phyloP scores from a whole-genome alignment of 2,113 vertebrate genomes.

The Pterophyllum scalare region DNA sequence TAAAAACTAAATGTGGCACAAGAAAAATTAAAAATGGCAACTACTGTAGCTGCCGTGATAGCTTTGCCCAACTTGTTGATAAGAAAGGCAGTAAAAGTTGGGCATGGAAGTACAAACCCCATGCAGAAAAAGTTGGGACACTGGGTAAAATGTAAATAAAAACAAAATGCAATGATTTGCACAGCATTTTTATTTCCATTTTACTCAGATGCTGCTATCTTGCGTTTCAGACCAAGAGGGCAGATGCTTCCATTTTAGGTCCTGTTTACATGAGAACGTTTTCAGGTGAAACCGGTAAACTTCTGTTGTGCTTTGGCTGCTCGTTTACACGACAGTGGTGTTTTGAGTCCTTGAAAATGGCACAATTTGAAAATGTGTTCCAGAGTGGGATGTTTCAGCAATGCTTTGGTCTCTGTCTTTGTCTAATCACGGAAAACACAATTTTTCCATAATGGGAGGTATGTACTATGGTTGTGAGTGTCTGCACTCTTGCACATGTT shows the following conservation, averaged over 20 bases:
- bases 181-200: not conserved
- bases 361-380: too few relatives aligned
- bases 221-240: not conserved
- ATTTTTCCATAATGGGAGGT: too few relatives aligned
- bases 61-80: not conserved
- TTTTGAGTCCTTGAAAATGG: too few relatives aligned
- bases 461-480: too few relatives aligned
- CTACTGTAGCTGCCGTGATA: not conserved
- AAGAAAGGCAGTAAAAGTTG: not conserved
- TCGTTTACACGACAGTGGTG: too few relatives aligned
- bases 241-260: not conserved
- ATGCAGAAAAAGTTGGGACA: not conserved
- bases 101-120: not conserved
- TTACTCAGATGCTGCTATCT: not conserved
- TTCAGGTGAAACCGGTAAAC: too few relatives aligned
- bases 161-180: not conserved
- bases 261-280: too few relatives aligned
- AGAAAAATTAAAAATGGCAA: not conserved
- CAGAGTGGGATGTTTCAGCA: too few relatives aligned
- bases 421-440: too few relatives aligned
- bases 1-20: not conserved
- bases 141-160: not conserved
- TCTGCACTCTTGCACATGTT: too few relatives aligned
- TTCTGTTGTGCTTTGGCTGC: too few relatives aligned
- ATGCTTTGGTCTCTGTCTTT: too few relatives aligned